A percentile compares a stretch with the other conserved stretches of the same genome.
Conservation (phyloP, 2,113 vertebrate species). For the Gasterosteus nipponicus region DNA sequence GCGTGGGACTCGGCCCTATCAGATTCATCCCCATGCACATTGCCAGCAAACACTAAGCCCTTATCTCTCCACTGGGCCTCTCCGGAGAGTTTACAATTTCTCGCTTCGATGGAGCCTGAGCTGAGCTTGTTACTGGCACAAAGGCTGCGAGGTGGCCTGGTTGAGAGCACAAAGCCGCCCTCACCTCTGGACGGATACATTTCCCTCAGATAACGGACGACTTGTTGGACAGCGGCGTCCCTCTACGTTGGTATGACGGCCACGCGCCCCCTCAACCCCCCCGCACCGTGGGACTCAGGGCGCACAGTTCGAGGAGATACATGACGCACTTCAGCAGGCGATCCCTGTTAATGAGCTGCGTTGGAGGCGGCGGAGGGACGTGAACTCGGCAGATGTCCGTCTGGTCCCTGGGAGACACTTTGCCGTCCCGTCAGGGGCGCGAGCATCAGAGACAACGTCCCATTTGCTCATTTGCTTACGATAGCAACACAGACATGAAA, state of each 20-base stretch:
- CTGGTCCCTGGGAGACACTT: conserved; percentile 54
- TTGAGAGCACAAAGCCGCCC: conserved; percentile 93
- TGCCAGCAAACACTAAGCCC: conserved; percentile 95
- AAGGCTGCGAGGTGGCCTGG: conserved; percentile 90
- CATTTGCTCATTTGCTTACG: background rate
- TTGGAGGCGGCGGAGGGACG: conserved; percentile 52
- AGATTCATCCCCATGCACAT: conserved; percentile 94
- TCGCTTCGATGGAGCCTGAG: conserved; percentile 98
- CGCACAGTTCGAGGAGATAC: conserved; percentile 62
- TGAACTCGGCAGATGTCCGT: conserved; percentile 65
- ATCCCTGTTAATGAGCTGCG: conserved; percentile 47
- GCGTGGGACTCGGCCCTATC: conserved; percentile 92
- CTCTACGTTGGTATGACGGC: conserved; percentile 64
- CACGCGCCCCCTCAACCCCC: conserved; percentile 18
- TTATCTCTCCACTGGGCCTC: conserved; percentile 97
- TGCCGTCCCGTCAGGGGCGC: conserved; percentile 33
- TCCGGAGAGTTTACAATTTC: conserved; percentile 99
- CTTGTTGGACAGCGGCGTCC: conserved; percentile 84
- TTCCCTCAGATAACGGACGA: conserved; percentile 91
- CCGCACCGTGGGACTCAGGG: conserved; percentile 30
- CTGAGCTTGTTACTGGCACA: conserved; percentile 98
- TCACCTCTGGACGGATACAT: conserved; percentile 91
- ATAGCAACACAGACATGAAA: conserved; percentile 44
- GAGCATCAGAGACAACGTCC: conserved; percentile 38
- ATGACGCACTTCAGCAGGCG: conserved; percentile 25